These are phyloP conservation scores for Semnornis frantzii DNA, from an alignment of 2,113 vertebrate genomes.

Conservation along the genomic window DNA sequence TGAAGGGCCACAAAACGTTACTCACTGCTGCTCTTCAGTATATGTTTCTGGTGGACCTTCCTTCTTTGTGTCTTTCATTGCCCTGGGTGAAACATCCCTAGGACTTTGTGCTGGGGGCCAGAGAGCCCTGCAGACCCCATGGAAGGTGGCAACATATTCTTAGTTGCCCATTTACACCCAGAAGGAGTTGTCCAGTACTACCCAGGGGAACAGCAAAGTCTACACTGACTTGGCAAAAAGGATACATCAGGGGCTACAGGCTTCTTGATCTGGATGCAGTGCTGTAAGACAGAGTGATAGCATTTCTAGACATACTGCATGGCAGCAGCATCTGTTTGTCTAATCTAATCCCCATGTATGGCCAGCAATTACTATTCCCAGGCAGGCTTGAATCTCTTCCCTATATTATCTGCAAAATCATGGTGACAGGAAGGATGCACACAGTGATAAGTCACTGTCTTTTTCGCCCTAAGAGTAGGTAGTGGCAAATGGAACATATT, in stretches of 20 bases:
- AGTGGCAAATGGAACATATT: not conserved
- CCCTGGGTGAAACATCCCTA: not conserved
- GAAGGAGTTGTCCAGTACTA: not conserved
- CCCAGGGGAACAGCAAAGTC: not conserved
- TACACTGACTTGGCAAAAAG: not conserved
- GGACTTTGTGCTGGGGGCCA: fast-evolving
- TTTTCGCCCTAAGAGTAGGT: not conserved
- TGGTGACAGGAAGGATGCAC: not conserved
- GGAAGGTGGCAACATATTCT: not conserved
- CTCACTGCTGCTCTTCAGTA: not conserved
- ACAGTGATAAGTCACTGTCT: not conserved
- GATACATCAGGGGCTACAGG: not conserved
- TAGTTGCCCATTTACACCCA: fast-evolving
- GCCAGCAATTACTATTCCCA: not conserved
- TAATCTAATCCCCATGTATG: not conserved
- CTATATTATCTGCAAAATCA: conserved; percentile 11
- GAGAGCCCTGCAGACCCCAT: not conserved
- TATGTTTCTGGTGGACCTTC: not conserved
- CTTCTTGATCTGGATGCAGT: not conserved
- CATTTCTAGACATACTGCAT: not conserved
- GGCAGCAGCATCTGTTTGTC: not conserved
- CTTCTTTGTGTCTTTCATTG: not conserved
- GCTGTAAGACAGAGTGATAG: not conserved
- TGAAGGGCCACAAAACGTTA: not conserved
- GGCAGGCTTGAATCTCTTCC: not conserved